phyloP scores from a whole-genome alignment of 2,113 vertebrate species.

The Siphamia tubifer region DNA sequence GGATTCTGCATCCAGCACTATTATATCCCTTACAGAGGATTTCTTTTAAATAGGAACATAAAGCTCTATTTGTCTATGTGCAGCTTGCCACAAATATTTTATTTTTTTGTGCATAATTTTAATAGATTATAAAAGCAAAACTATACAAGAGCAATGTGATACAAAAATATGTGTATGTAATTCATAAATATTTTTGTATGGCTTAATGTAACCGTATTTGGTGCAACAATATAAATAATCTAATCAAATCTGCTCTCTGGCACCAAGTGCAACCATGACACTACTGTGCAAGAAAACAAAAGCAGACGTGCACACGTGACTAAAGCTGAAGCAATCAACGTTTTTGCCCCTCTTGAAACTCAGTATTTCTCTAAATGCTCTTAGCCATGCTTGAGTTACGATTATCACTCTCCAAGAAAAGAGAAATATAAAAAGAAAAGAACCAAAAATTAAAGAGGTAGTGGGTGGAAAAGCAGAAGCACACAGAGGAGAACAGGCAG shows the following conservation, averaged over 20 bases:
- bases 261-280: conserved; percentile 48
- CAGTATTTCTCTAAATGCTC: conserved; percentile 19
- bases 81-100: conserved; percentile 24
- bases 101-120: conserved; percentile 53
- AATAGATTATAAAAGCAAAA: conserved; percentile 50
- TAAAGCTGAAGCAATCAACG: conserved; percentile 7
- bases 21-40: background rate
- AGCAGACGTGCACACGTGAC: background rate
- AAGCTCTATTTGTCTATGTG: conserved; percentile 26
- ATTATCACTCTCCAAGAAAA: conserved; percentile 28
- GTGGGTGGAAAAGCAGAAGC: conserved; percentile 58
- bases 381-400: conserved; percentile 30
- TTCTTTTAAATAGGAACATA: conserved; percentile 13
- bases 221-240: conserved; percentile 64
- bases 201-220: conserved; percentile 74
- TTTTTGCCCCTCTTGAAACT: background rate
- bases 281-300: conserved; percentile 7
- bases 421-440: conserved; percentile 11
- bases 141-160: conserved; percentile 55
- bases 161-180: conserved; percentile 76
- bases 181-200: conserved; percentile 76
- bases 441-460: conserved; percentile 59
- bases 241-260: conserved; percentile 17
- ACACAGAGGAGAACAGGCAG: conserved; percentile 51
- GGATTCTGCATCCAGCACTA: background rate